Evolutionary conservation across 92 coral and sea anemone genomes (phyloP).

Genomic region (Parazoanthus atlanticus): DNA sequence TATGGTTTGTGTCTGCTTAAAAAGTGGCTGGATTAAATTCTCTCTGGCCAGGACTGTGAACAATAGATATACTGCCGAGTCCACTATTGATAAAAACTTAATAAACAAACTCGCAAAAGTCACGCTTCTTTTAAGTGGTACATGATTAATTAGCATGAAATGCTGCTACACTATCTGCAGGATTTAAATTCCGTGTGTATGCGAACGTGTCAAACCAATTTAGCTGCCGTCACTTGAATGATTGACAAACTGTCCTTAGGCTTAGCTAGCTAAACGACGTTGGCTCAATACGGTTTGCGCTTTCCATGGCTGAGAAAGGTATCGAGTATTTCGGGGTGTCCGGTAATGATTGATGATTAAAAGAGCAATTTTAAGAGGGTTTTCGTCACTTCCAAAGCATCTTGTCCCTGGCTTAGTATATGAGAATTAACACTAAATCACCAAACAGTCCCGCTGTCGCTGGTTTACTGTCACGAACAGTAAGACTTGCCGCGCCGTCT

Average conservation of each 20-base stretch:
- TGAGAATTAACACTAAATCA: conserved; percentile 11
- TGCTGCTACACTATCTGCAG: conserved; percentile 23
- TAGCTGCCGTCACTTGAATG: not conserved
- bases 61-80: conserved; percentile 42
- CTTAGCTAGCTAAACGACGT: not conserved
- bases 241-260: not conserved
- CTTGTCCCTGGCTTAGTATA: not conserved
- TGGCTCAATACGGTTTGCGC: not conserved
- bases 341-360: not conserved
- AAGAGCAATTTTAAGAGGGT: conserved; percentile 23
- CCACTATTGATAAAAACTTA: conserved; percentile 12
- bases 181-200: not conserved
- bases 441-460: conserved; percentile 27
- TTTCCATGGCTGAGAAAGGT: not conserved
- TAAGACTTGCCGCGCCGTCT: not conserved
- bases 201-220: not conserved
- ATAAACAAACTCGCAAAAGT: conserved; percentile 34
- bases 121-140: conserved; percentile 37
- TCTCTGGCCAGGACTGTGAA: conserved; percentile 15
- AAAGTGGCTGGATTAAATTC: conserved; percentile 34
- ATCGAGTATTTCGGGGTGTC: not conserved
- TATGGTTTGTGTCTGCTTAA: not conserved
- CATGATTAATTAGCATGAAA: conserved; percentile 35
- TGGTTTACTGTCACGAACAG: conserved; percentile 7
- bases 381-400: conserved; percentile 1